phyloP scores from a whole-genome alignment of 1,140 invertebrate genomes.

The Monomorium pharaonis region DNA sequence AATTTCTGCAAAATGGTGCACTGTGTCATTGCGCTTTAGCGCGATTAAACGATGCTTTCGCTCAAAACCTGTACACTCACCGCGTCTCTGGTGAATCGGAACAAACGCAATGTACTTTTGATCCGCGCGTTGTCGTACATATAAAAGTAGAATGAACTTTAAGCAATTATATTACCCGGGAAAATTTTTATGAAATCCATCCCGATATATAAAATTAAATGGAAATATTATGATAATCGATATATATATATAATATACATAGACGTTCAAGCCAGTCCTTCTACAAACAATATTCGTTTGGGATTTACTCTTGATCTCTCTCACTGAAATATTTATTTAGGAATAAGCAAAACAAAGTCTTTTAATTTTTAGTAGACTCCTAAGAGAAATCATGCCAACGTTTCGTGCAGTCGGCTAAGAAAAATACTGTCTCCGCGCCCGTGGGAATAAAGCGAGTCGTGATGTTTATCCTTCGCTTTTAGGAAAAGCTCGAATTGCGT shows the following conservation, averaged over 20 bases:
- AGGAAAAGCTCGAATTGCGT: slow-evolving; percentile 46
- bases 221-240: background rate
- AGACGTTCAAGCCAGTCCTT: background rate
- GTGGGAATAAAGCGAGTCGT: slow-evolving; percentile 54
- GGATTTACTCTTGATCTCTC: background rate
- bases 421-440: slow-evolving; percentile 50
- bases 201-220: background rate
- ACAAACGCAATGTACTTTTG: background rate
- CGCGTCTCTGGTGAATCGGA: background rate
- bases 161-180: background rate
- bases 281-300: slow-evolving; percentile 3
- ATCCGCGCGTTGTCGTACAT: background rate
- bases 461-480: slow-evolving; percentile 59
- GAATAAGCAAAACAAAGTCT: slow-evolving; percentile 48
- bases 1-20: slow-evolving; percentile 20
- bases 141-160: background rate
- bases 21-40: slow-evolving; percentile 27
- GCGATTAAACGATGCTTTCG: slow-evolving; percentile 20
- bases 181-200: background rate
- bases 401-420: slow-evolving; percentile 38
- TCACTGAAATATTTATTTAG: slow-evolving; percentile 27
- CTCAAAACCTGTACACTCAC: background rate
- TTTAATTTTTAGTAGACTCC: slow-evolving; percentile 55
- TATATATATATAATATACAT: background rate
- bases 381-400: slow-evolving; percentile 54